Percentiles rank a stretch among this genome's conserved stretches.
These are phyloP conservation scores for Galbula dea DNA, from an alignment of 2,113 vertebrate genomes.

Conservation along the genomic window DNA sequence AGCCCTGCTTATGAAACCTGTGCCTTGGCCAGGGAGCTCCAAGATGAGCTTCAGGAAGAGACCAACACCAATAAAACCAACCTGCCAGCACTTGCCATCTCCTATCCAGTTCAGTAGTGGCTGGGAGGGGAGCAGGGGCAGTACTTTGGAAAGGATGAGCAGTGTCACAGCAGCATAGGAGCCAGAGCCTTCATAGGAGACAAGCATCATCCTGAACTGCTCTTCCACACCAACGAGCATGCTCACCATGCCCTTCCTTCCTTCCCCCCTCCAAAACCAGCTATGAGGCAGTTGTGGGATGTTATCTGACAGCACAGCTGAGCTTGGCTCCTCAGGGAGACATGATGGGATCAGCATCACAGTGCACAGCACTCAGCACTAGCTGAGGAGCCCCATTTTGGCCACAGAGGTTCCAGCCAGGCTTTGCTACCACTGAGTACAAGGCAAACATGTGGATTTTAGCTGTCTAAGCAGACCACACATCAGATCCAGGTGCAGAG, in stretches of 20 bases:
- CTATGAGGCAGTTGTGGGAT: not conserved
- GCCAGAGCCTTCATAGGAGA: not conserved
- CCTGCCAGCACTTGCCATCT: not conserved
- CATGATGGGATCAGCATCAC: not conserved
- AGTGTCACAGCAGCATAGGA: accelerated
- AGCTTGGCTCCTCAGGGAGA: not conserved
- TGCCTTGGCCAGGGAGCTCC: not conserved
- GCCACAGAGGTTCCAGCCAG: not conserved
- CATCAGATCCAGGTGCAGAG: accelerated
- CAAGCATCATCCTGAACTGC: not conserved
- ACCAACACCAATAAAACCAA: accelerated
- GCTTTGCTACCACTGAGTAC: accelerated
- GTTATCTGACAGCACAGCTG: not conserved
- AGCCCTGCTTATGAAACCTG: not conserved
- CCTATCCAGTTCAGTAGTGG: not conserved
- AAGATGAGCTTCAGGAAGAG: accelerated
- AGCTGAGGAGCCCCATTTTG: accelerated
- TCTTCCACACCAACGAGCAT: not conserved
- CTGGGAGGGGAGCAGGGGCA: not conserved
- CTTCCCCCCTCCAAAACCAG: not conserved
- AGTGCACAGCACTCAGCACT: accelerated
- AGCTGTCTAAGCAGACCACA: accelerated
- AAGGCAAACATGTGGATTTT: accelerated
- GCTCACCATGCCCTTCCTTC: not conserved
- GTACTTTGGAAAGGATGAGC: not conserved